Evolutionary conservation across 2,113 vertebrate species (phyloP).

Genomic region (Nettapus auritus): DNA sequence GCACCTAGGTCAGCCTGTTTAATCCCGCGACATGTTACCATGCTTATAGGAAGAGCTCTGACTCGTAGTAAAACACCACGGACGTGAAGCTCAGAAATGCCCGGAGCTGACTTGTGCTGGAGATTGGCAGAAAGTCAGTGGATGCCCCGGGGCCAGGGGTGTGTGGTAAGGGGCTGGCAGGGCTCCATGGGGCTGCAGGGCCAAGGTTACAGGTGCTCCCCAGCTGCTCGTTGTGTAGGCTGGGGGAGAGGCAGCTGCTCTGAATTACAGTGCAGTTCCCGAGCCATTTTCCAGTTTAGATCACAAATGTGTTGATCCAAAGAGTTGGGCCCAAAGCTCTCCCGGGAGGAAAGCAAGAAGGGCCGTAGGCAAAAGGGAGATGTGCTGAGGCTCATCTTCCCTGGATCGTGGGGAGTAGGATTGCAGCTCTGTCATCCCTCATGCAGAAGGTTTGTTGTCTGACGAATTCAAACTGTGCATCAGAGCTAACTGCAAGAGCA

Average conservation of each 20-base stretch:
- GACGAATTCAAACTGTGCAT: neutral
- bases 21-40: neutral
- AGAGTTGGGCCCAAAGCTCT: neutral
- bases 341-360: neutral
- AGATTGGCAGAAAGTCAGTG: neutral
- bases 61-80: neutral
- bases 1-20: neutral
- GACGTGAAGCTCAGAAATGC: neutral
- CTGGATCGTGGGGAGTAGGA: neutral
- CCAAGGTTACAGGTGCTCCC: neutral
- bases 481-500: neutral
- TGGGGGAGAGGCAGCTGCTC: too few species aligned
- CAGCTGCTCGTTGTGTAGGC: neutral
- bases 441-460: neutral
- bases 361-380: too few species aligned
- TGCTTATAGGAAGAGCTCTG: neutral
- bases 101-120: neutral
- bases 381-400: neutral
- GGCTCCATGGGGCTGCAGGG: neutral
- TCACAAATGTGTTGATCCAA: neutral
- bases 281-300: too few species aligned
- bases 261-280: too few species aligned
- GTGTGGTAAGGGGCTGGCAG: neutral
- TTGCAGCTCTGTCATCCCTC: neutral
- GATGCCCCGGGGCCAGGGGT: neutral